Conservation (phyloP, 2,113 vertebrate species). For the Chlamydotis undulata region DNA sequence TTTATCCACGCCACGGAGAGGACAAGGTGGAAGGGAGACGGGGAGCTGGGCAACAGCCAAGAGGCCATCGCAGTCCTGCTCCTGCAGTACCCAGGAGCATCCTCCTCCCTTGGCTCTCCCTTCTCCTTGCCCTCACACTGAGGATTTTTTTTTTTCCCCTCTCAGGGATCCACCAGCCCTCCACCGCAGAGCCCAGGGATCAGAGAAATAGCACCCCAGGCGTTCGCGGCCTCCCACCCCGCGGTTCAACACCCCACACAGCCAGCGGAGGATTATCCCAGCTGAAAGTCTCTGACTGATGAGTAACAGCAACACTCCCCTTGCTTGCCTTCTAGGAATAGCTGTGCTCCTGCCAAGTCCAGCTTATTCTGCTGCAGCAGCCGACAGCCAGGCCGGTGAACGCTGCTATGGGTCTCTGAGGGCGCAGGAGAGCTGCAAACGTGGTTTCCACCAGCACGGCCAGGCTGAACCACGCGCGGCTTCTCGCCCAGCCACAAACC, state of each 20-base stretch:
- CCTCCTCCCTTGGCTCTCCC: not conserved
- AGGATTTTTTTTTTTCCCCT: not conserved
- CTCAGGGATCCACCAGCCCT: not conserved
- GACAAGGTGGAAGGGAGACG: not conserved
- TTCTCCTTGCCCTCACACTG: not conserved
- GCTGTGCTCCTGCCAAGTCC: constrained; percentile 26
- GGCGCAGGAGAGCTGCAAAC: accelerated
- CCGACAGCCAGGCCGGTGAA: accelerated
- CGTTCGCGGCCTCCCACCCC: not conserved
- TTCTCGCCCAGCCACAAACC: not conserved
- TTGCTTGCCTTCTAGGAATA: not conserved
- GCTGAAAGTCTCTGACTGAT: constrained; percentile 50
- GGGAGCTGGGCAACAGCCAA: not conserved
- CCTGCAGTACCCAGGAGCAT: accelerated
- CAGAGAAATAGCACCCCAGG: not conserved
- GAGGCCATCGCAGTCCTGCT: accelerated
- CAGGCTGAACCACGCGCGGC: not conserved
- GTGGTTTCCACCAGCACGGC: not conserved
- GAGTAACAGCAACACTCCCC: not conserved
- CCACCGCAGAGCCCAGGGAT: accelerated
- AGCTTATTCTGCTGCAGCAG: not conserved
- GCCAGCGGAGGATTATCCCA: not conserved
- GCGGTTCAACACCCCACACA: accelerated
- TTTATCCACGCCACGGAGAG: not conserved
- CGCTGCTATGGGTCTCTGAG: accelerated